A percentile compares a stretch with the other conserved stretches of the same genome.
phyloP scores from a whole-genome alignment of 2,888 invertebrate genomes.

The Lasiommata megera region DNA sequence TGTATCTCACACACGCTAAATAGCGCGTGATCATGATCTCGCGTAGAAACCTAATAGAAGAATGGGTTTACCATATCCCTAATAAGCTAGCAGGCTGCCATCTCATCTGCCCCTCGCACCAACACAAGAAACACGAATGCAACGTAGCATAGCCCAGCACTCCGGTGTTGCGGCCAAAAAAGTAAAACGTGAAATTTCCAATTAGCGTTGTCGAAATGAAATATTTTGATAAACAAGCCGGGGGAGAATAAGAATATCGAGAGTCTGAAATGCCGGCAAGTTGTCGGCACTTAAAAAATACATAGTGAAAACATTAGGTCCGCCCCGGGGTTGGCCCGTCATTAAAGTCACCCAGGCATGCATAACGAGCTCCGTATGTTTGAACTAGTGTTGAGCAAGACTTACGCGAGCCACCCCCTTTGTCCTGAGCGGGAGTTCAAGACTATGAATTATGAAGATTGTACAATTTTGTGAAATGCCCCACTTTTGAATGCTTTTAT shows the following conservation, averaged over 20 bases:
- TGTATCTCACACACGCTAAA: no score
- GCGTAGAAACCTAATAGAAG: no score
- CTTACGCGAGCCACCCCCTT: background rate
- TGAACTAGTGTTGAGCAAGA: slow-evolving; percentile 39
- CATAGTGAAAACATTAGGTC: slow-evolving; percentile 75
- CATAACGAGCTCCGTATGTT: slow-evolving; percentile 75
- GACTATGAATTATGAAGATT: background rate
- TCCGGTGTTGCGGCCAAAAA: slow-evolving; percentile 25
- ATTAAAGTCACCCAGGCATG: slow-evolving; percentile 78
- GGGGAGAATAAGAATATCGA: slow-evolving; percentile 35
- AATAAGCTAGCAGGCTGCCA: no score
- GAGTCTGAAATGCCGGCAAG: slow-evolving; percentile 46
- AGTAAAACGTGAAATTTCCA: slow-evolving; percentile 37
- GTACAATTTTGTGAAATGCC: background rate
- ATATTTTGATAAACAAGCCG: slow-evolving; percentile 38
- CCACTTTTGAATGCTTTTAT: no score
- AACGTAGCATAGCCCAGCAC: slow-evolving; percentile 19
- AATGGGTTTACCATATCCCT: no score
- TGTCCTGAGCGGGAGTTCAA: background rate
- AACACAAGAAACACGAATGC: slow-evolving; percentile 18
- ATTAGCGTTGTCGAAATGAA: slow-evolving; percentile 43
- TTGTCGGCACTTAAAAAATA: slow-evolving; percentile 71
- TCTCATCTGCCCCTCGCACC: background rate
- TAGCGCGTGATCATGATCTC: no score
- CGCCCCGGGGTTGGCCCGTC: slow-evolving; percentile 65